A percentile compares a stretch with the other conserved stretches of the same genome.
These are phyloP conservation scores for Urosaurus nigricauda DNA, from an alignment of 2,797 vertebrate species.

Conservation along the genomic window DNA sequence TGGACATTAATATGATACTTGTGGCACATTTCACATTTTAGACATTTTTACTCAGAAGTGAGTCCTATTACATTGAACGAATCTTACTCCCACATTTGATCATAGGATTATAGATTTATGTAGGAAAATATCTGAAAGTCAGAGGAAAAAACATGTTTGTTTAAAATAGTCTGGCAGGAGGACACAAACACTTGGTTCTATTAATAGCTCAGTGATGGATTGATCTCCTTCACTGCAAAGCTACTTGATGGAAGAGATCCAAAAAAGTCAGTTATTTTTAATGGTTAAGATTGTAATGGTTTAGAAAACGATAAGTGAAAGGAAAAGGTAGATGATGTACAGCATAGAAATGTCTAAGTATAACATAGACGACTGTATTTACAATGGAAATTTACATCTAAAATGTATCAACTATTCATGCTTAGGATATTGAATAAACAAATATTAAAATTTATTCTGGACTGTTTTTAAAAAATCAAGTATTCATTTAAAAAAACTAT, in stretches of 20 bases:
- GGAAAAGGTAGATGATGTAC: constrained; percentile 14
- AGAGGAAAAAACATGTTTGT: background rate
- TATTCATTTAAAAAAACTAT: background rate
- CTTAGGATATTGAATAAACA: background rate
- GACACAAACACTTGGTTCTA: constrained; percentile 39
- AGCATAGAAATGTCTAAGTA: background rate
- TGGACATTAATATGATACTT: background rate
- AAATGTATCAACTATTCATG: background rate
- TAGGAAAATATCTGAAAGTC: constrained; percentile 25
- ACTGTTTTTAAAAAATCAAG: background rate
- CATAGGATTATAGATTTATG: background rate
- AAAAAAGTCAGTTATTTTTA: background rate
- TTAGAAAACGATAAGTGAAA: background rate
- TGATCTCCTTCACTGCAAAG: background rate
- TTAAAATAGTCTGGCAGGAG: background rate
- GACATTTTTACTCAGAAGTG: background rate
- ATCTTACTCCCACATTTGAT: background rate
- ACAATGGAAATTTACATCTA: constrained; percentile 9
- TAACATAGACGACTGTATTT: background rate
- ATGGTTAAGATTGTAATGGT: constrained; percentile 18
- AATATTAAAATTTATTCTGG: background rate
- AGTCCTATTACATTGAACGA: too few species aligned
- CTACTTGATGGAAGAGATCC: background rate
- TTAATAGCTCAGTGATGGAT: background rate
- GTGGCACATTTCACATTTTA: background rate